Conservation (phyloP, 2,797 vertebrate species). For the Enteromius afrohamiltoni region DNA sequence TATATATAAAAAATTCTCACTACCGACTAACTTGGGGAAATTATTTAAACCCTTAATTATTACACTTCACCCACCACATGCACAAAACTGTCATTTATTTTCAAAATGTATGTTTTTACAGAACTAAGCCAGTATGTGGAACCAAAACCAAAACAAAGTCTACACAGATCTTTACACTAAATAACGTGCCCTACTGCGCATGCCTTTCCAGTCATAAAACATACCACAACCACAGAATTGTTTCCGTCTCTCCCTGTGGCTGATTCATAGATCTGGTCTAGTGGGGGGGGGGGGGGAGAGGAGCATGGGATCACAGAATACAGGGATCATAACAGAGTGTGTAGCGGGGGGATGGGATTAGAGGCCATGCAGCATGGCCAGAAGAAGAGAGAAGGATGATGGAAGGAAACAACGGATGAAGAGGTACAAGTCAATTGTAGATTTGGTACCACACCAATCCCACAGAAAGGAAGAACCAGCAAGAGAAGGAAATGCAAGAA, state of each 20-base stretch:
- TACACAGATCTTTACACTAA: not conserved
- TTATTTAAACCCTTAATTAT: not conserved
- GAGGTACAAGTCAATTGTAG: slow-evolving; percentile 51
- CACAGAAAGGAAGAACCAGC: not conserved
- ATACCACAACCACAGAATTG: slow-evolving; percentile 68
- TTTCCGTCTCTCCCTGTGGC: slow-evolving; percentile 72
- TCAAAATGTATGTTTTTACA: not conserved
- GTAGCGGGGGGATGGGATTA: slow-evolving; percentile 65
- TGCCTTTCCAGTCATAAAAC: not conserved
- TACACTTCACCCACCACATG: not conserved
- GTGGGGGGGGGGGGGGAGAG: slow-evolving; percentile 70
- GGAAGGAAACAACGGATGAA: slow-evolving; percentile 60
- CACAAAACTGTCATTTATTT: not conserved
- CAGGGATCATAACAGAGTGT: slow-evolving; percentile 70
- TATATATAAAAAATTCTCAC: no score
- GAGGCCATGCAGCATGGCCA: slow-evolving; percentile 50
- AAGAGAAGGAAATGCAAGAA: not conserved
- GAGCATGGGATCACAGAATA: slow-evolving; percentile 71
- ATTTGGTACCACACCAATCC: not conserved
- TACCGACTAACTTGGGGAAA: not conserved
- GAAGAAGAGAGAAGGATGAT: slow-evolving; percentile 56
- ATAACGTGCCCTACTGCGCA: slow-evolving; percentile 26
- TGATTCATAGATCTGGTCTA: slow-evolving; percentile 77
- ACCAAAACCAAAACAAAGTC: not conserved
- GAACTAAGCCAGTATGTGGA: not conserved